These are phyloP conservation scores for Chaetophractus vellerosus DNA, from an alignment of 2,797 vertebrate species.

Conservation along the genomic window DNA sequence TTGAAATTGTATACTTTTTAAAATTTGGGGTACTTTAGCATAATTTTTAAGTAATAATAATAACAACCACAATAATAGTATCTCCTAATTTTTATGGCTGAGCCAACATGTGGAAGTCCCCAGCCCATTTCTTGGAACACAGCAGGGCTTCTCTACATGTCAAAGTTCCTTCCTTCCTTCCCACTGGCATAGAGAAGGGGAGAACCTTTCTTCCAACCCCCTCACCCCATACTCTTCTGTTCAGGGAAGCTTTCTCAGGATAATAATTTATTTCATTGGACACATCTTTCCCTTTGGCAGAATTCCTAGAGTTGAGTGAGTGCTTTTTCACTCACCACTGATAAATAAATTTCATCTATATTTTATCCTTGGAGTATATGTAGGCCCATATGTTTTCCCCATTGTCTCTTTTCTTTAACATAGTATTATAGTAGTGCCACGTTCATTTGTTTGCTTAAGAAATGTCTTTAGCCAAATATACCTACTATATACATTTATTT, in stretches of 20 bases:
- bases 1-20: neutral
- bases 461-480: neutral
- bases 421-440: accelerated
- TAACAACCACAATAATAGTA: no score
- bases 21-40: neutral
- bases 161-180: neutral
- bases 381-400: neutral
- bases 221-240: neutral
- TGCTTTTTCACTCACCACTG: neutral
- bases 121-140: neutral
- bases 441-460: neutral
- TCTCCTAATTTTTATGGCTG: neutral
- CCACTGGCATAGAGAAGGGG: neutral
- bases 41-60: neutral
- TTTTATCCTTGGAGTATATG: neutral
- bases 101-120: neutral
- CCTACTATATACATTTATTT: neutral
- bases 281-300: neutral
- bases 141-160: neutral
- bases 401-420: neutral
- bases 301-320: neutral
- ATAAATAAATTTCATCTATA: neutral
- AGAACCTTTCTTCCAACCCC: no score
- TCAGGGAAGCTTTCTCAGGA: neutral
- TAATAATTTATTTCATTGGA: neutral